Conservation (phyloP, 2,113 vertebrate genomes). For the Gobio gobio region DNA sequence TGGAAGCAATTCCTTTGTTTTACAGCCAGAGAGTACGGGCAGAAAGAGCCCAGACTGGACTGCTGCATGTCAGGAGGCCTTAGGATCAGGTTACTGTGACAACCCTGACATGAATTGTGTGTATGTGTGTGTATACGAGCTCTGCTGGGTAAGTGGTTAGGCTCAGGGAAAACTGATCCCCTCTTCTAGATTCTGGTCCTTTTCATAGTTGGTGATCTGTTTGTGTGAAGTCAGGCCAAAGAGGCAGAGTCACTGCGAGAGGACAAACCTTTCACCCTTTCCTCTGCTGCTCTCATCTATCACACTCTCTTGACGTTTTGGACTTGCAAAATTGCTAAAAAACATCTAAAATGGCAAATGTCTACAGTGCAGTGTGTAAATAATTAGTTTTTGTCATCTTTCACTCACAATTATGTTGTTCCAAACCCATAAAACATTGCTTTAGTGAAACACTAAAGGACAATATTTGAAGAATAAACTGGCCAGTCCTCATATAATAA, state of each 20-base stretch:
- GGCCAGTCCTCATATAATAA: too few relatives aligned
- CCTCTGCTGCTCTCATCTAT: conserved; percentile 36
- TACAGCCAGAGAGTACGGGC: conserved; percentile 95
- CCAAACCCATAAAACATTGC: too few relatives aligned
- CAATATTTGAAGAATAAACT: too few relatives aligned
- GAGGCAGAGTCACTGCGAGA: conserved; percentile 36
- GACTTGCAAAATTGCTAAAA: neutral
- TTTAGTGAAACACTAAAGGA: too few relatives aligned
- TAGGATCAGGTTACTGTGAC: conserved; percentile 97
- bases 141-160: conserved; percentile 29
- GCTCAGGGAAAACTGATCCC: conserved; percentile 42
- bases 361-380: neutral
- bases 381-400: neutral
- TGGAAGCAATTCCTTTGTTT: conserved; percentile 99
- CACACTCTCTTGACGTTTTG: neutral
- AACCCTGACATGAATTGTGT: conserved; percentile 78
- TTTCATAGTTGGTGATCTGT: conserved; percentile 45
- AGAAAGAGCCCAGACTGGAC: conserved; percentile 93
- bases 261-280: conserved; percentile 39
- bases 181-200: conserved; percentile 40
- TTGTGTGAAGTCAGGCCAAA: conserved; percentile 47
- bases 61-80: conserved; percentile 99
- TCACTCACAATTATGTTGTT: neutral
- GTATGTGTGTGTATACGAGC: neutral
- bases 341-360: neutral